Percentiles rank a stretch among this genome's conserved stretches.
phyloP scores from a whole-genome alignment of 2,113 vertebrate species.

The Okapia johnstoni region DNA sequence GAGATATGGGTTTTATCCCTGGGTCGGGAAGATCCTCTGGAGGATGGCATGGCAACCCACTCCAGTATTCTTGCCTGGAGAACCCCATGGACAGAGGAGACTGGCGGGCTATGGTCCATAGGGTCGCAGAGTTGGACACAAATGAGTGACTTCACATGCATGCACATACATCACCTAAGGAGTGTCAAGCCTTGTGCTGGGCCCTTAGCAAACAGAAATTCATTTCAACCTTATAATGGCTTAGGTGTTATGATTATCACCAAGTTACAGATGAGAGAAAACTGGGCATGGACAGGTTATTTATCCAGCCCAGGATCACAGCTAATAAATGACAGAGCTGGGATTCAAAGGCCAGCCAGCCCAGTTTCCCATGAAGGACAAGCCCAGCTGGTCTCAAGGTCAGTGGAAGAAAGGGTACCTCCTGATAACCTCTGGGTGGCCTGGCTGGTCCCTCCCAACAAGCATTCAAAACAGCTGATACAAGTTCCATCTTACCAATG shows the following conservation, averaged over 20 bases:
- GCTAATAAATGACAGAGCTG: background rate
- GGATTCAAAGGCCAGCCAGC: background rate
- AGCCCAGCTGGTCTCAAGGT: background rate
- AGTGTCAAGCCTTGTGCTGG: accelerated
- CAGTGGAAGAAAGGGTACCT: background rate
- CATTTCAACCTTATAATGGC: background rate
- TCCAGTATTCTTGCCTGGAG: background rate
- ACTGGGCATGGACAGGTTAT: background rate
- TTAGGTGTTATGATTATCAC: background rate
- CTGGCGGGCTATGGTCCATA: background rate
- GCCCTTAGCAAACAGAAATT: background rate
- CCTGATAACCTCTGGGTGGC: background rate
- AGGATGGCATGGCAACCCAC: background rate
- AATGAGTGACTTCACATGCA: accelerated
- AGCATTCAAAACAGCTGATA: background rate
- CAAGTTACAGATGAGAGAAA: background rate
- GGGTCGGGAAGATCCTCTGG: background rate
- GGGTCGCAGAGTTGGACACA: background rate
- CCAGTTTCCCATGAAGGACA: accelerated
- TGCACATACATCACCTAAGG: accelerated
- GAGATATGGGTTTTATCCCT: background rate
- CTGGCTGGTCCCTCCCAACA: background rate
- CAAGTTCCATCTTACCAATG: background rate
- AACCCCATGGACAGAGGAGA: background rate
- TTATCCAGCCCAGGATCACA: background rate